Evolutionary conservation across 2,797 vertebrate species (phyloP), one percentile per base, ranked within the genome.

Genomic region (Carduelis carduelis): DNA sequence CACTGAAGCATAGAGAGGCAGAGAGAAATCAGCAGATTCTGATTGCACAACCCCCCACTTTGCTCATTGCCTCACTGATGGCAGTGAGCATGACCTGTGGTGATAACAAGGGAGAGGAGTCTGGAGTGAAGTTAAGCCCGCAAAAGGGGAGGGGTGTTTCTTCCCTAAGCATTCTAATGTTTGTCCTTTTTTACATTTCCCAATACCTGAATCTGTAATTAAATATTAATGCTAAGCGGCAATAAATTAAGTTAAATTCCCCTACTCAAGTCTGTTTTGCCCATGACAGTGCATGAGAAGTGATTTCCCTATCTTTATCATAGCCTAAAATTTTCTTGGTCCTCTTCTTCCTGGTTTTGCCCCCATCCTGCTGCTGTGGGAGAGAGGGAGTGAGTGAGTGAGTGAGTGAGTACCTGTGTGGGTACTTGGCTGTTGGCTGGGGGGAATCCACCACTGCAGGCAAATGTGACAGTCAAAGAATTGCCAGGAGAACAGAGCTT

Each of bases 21-120:
- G 37, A 43, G 55, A 35, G 11, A 75, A 66, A 80, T 47, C 77
- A 32, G 43, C 22, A 5, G 5, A 28, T 37, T 30, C 18, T 14
- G 14, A 12, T 18, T 6, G 1, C 49, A 70, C 27, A 13, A 4
- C 8, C 6, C 2, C 1, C 9, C 0, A 2, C 0, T 1, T 35
- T n/a, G 27, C 23, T 41, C 3, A 0, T 3, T 24, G 7, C 50
- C 46, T 83, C n/a, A 2, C 35, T 37, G 34, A 53, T 26, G 23
- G n/a, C 35, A 34, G 14, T 9, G 13, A 57, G 12, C 32, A 55
- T n/a, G 32, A 55, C 37, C 52, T 49, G 9, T 26, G 22, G 22
- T 21, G 15, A 3, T 44, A 81, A 37, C 41, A 68, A 65, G 27
- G 24, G 34, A 37, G 41, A 47, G 6, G 7, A 74, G 4, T 9